phyloP scores from a whole-genome alignment of 2,113 vertebrate genomes.

The Corythaixoides concolor region DNA sequence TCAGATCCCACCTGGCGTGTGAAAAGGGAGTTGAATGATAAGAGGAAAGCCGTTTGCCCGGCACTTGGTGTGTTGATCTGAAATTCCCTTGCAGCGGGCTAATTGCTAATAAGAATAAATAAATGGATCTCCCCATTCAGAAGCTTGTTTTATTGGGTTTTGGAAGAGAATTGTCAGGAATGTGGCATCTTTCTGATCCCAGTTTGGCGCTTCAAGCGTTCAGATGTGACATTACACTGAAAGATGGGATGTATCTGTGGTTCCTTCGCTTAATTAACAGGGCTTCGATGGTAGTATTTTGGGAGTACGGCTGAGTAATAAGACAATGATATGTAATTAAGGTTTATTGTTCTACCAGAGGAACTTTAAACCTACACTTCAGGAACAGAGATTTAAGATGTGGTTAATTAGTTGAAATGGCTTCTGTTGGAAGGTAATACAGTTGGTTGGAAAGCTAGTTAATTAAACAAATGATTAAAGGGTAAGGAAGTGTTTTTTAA shows the following conservation, averaged over 20 bases:
- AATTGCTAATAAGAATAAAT: background rate
- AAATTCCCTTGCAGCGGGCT: background rate
- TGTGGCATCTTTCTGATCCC: background rate
- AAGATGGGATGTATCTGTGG: background rate
- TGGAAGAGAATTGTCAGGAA: background rate
- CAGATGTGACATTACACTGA: background rate
- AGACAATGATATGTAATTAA: constrained; percentile 18
- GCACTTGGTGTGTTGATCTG: background rate
- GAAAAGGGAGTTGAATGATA: background rate
- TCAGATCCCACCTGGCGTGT: accelerated
- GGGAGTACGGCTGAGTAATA: background rate
- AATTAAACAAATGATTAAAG: background rate
- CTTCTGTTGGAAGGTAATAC: background rate
- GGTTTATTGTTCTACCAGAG: background rate
- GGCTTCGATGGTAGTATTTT: background rate
- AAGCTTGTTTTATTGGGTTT: background rate
- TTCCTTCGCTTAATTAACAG: background rate
- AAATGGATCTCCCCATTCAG: background rate
- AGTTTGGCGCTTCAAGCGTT: accelerated
- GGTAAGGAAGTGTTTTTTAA: background rate
- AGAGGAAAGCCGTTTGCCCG: background rate
- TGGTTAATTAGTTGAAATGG: background rate
- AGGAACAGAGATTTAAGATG: background rate
- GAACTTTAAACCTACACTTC: background rate
- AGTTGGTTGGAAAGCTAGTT: background rate